phyloP scores from a whole-genome alignment of 2,797 vertebrate genomes.

The Picus viridis region DNA sequence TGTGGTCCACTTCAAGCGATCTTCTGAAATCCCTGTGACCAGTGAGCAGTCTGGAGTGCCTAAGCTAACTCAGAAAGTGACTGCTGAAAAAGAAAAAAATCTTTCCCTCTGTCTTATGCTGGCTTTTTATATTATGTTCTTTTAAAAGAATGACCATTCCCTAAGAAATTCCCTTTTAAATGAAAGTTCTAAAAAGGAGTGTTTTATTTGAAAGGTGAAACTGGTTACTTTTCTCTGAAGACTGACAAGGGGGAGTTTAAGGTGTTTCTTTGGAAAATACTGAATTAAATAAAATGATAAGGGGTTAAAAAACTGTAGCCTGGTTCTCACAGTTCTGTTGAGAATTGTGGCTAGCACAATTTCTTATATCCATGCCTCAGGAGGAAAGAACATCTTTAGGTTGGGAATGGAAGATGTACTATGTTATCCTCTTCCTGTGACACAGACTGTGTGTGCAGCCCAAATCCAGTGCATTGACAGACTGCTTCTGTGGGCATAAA shows the following conservation, averaged over 20 bases:
- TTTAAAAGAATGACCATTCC: not conserved
- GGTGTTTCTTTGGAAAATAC: not conserved
- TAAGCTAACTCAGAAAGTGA: not conserved
- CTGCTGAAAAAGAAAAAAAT: not conserved
- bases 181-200: not conserved
- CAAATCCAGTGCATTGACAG: fast-evolving
- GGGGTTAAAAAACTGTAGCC: fast-evolving
- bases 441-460: not conserved
- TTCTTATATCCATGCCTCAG: not conserved
- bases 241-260: not conserved
- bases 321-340: not conserved
- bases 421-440: not conserved
- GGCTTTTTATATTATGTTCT: not conserved
- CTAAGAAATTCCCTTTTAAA: not conserved
- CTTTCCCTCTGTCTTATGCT: not conserved
- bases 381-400: not conserved
- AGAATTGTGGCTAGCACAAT: not conserved
- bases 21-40: not conserved
- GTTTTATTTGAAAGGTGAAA: not conserved
- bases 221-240: not conserved
- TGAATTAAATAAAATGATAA: not conserved
- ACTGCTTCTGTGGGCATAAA: not conserved
- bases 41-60: fast-evolving
- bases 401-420: not conserved
- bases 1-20: not conserved